phyloP scores from a whole-genome alignment of 2,888 invertebrate genomes.

The Sphinx pinastri region DNA sequence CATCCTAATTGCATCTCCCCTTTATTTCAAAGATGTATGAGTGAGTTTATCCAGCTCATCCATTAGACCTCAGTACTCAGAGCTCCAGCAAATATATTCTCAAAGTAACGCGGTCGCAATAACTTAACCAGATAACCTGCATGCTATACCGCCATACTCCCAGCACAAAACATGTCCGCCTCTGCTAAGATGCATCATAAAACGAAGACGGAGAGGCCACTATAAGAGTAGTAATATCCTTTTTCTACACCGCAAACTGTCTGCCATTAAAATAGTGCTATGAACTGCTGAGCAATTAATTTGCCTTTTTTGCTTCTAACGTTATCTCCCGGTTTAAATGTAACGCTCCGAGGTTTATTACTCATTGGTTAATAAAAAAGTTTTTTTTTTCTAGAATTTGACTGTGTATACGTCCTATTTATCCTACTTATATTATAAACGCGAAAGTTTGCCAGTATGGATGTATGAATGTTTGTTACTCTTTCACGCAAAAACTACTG shows the following conservation, averaged over 20 bases:
- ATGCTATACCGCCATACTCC: background rate
- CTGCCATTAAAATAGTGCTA: conserved; percentile 17
- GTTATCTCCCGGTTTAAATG: background rate
- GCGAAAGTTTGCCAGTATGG: no score
- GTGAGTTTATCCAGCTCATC: no score
- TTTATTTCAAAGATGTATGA: no score
- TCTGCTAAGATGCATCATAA: conserved; percentile 19
- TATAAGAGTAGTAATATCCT: conserved; percentile 11
- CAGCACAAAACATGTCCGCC: conserved; percentile 12
- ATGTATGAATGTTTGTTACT: no score
- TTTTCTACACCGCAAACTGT: conserved; percentile 1
- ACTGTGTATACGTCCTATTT: no score
- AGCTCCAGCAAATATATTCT: background rate
- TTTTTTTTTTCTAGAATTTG: no score
- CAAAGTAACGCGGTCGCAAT: background rate
- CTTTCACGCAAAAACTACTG: no score
- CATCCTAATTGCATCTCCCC: no score
- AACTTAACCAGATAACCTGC: background rate
- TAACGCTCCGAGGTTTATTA: conserved; percentile 8
- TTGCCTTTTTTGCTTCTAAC: background rate
- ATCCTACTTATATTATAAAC: no score
- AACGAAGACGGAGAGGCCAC: conserved; percentile 13
- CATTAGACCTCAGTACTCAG: background rate
- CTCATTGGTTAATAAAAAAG: no score
- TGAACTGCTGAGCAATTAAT: conserved; percentile 17